These are phyloP conservation scores for Odontothrips loti DNA, from an alignment of 2,888 invertebrate species.

Conservation along the genomic window DNA sequence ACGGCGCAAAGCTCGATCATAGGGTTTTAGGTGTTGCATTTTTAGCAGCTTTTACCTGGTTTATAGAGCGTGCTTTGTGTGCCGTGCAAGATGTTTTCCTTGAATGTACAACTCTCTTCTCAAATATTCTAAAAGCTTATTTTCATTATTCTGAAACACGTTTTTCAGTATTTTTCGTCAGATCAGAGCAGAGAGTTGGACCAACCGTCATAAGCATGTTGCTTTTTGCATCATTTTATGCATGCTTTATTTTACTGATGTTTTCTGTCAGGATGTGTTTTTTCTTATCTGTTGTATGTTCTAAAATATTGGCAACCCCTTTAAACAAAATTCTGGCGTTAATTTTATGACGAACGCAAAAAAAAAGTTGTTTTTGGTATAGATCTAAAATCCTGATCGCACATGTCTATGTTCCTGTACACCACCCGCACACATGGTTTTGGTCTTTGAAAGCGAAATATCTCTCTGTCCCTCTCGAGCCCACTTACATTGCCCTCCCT, in stretches of 20 bases:
- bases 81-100: neutral
- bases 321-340: too few species aligned
- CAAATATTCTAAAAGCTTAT: neutral
- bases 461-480: neutral
- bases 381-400: too few species aligned
- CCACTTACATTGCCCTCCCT: conserved; percentile 15
- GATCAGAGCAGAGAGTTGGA: neutral
- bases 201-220: neutral
- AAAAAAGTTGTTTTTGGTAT: too few species aligned
- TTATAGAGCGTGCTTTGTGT: neutral
- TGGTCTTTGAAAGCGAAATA: neutral
- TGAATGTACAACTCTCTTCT: neutral
- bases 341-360: too few species aligned
- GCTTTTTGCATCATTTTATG: conserved; percentile 6
- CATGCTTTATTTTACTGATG: neutral
- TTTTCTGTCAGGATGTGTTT: neutral
- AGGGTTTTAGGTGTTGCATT: neutral
- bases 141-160: too few species aligned
- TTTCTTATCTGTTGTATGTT: neutral
- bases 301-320: neutral
- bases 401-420: neutral
- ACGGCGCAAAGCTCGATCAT: neutral
- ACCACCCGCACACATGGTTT: conserved; percentile 2
- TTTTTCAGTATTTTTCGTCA: too few species aligned
- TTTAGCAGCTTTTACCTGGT: neutral